These are phyloP conservation scores for Neodon shergylaensis DNA, from an alignment of 2,113 vertebrate genomes.

Conservation along the genomic window DNA sequence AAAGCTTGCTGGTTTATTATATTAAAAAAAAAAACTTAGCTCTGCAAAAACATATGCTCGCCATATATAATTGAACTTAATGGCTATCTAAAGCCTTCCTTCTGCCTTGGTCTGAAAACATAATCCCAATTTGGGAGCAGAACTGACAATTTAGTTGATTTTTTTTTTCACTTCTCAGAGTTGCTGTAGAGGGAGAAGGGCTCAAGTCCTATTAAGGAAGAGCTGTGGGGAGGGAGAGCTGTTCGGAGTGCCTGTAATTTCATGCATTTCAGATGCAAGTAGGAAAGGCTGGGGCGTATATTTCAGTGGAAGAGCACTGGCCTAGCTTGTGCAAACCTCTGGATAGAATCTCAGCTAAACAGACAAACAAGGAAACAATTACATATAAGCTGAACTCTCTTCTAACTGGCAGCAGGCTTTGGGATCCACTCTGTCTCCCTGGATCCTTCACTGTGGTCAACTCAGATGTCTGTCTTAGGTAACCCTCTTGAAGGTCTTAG, in stretches of 20 bases:
- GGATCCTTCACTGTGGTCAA: neutral
- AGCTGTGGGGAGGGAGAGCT: neutral
- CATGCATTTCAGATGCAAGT: neutral
- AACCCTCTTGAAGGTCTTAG: neutral
- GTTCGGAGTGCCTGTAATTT: neutral
- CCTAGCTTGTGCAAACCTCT: neutral
- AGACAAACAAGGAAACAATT: neutral
- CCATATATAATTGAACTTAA: neutral
- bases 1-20: neutral
- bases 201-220: neutral
- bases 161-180: neutral
- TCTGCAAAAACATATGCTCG: neutral
- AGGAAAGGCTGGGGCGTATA: neutral
- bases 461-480: neutral
- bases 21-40: neutral
- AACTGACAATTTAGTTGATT: neutral
- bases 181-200: neutral
- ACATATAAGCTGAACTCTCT: neutral
- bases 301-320: neutral
- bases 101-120: slow-evolving; percentile 21
- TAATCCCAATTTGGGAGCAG: neutral
- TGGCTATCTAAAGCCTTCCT: neutral
- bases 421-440: neutral
- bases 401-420: neutral
- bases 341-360: neutral